Conservation (phyloP, 2,797 vertebrate species). For the Sebastes trivittatus region DNA sequence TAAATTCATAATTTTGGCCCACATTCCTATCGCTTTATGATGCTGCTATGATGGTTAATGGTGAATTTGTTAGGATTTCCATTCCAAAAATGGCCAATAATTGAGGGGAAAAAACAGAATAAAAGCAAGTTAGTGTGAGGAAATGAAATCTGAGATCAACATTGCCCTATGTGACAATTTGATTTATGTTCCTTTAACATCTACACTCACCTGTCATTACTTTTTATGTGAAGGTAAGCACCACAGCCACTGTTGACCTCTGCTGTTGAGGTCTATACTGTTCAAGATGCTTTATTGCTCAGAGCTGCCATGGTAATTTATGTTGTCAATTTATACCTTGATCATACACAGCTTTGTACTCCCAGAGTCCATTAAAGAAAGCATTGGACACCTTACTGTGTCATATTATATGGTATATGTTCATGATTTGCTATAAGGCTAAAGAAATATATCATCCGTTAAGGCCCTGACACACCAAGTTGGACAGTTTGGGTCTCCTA, state of each 20-base stretch:
- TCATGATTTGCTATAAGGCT: background rate
- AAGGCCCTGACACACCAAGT: no score
- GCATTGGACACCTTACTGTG: background rate
- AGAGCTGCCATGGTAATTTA: constrained; percentile 29
- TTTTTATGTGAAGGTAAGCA: constrained; percentile 47
- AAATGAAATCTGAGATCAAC: background rate
- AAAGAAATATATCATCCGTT: background rate
- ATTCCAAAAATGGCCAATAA: background rate
- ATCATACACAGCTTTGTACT: constrained; percentile 25
- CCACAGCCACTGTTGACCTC: constrained; percentile 30
- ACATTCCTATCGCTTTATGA: background rate
- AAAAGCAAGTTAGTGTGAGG: background rate
- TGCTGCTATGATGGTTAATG: background rate
- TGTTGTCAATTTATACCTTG: constrained; percentile 32
- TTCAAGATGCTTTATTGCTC: constrained; percentile 39
- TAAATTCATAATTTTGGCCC: background rate
- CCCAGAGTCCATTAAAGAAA: background rate
- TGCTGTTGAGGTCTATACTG: background rate
- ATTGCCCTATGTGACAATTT: background rate
- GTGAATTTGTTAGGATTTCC: background rate
- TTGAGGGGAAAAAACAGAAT: background rate
- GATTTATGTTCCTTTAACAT: constrained; percentile 18
- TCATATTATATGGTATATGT: background rate
- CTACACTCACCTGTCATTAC: constrained; percentile 19
- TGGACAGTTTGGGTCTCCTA: no score